Evolutionary conservation across 2,888 invertebrate genomes (phyloP).

Genomic region (Aelia acuminata): DNA sequence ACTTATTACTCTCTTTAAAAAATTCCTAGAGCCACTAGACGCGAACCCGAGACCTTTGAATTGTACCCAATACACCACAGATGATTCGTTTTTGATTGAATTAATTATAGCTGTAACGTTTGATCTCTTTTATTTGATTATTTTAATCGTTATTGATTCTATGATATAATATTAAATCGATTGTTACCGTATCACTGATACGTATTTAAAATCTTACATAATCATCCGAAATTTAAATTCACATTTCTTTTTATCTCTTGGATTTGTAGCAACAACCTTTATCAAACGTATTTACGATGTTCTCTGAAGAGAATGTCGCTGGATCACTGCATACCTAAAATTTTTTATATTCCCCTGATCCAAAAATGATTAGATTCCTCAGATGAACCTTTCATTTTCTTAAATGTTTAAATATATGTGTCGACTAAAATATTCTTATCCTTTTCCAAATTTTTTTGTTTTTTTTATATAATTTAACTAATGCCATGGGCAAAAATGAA

Average conservation of each 20-base stretch:
- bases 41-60: no score
- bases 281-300: slow-evolving; percentile 2
- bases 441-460: not conserved
- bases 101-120: no score
- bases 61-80: no score
- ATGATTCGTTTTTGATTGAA: no score
- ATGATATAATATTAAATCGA: no score
- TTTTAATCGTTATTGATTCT: no score
- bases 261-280: slow-evolving; percentile 15
- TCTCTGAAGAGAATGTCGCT: not conserved
- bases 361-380: not conserved
- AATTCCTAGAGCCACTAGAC: no score
- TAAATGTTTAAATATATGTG: not conserved
- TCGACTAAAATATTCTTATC: not conserved
- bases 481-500: not conserved
- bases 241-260: not conserved
- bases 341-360: slow-evolving; percentile 7
- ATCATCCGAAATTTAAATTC: not conserved
- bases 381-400: not conserved
- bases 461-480: not conserved
- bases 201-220: no score
- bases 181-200: no score
- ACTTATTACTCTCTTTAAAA: no score
- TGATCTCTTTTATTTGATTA: no score
- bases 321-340: not conserved